These are phyloP conservation scores for Euura lappo DNA, from an alignment of 1,140 invertebrate genomes.

Conservation along the genomic window DNA sequence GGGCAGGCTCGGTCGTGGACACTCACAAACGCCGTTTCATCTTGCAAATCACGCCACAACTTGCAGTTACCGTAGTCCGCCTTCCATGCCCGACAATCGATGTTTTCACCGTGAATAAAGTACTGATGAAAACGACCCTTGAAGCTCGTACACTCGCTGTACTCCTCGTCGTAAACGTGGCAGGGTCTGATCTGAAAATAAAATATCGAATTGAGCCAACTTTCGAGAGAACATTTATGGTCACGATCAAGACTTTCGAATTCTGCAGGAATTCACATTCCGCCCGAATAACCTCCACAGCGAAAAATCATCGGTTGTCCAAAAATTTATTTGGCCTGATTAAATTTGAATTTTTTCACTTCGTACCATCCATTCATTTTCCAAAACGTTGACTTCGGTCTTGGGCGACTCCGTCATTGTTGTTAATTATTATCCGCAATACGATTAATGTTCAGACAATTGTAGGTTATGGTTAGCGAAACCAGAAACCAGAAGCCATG, in stretches of 20 bases:
- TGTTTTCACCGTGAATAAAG: conserved; percentile 75
- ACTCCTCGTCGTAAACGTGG: conserved; percentile 77
- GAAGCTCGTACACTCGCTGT: conserved; percentile 76
- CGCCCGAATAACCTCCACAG: too few species aligned
- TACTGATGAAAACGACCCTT: conserved; percentile 84
- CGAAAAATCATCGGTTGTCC: too few species aligned
- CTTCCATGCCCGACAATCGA: conserved; percentile 81
- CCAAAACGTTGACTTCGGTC: not conserved
- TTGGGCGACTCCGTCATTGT: not conserved
- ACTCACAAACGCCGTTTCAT: conserved; percentile 72
- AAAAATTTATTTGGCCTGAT: too few species aligned
- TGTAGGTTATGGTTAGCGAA: too few species aligned
- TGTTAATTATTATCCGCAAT: too few species aligned
- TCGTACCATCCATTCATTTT: conserved; percentile 3
- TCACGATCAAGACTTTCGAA: too few species aligned
- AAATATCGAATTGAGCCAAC: not conserved
- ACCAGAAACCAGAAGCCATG: too few species aligned
- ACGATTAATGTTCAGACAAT: too few species aligned
- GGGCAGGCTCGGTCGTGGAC: not conserved
- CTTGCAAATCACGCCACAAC: conserved; percentile 68
- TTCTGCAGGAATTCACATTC: too few species aligned
- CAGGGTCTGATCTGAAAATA: conserved; percentile 72
- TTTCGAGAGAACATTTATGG: too few species aligned
- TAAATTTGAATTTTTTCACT: not conserved
- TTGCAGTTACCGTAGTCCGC: conserved; percentile 77